These are phyloP conservation scores for Drosophila kokeensis DNA, from an alignment of 2,888 invertebrate genomes.

Conservation along the genomic window DNA sequence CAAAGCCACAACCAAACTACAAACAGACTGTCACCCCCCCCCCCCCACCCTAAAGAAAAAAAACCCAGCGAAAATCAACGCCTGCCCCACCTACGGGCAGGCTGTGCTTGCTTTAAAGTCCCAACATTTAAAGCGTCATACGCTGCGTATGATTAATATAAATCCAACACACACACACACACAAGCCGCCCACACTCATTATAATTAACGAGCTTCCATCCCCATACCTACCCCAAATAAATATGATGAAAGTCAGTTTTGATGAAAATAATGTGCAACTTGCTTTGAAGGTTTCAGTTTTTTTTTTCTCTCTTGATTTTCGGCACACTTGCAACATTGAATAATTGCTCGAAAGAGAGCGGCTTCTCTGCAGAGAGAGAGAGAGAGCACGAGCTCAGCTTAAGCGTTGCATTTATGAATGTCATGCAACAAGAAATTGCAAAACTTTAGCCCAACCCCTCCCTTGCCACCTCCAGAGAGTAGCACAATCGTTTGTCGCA, in stretches of 20 bases:
- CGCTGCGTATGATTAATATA: slow-evolving; percentile 59
- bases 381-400: neutral
- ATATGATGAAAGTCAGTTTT: slow-evolving; percentile 22
- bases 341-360: neutral
- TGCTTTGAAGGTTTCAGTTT: neutral
- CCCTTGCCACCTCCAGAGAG: neutral
- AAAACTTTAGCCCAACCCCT: neutral
- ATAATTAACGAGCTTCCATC: slow-evolving; percentile 17
- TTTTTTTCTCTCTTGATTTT: neutral
- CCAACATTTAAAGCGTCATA: slow-evolving; percentile 48
- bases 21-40: no score
- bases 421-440: neutral
- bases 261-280: neutral
- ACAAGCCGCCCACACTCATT: neutral
- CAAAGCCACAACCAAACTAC: slow-evolving; percentile 41
- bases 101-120: slow-evolving; percentile 20
- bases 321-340: neutral
- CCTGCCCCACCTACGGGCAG: neutral
- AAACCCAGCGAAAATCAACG: neutral
- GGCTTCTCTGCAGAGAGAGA: neutral
- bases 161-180: slow-evolving; percentile 25
- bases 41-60: no score
- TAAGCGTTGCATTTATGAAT: slow-evolving; percentile 1
- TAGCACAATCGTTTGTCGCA: neutral
- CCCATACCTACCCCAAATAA: neutral